Base-by-base conservation (phyloP, 92 coral and sea anemone genomes). In the Isaurus tuberculatus region DNA sequence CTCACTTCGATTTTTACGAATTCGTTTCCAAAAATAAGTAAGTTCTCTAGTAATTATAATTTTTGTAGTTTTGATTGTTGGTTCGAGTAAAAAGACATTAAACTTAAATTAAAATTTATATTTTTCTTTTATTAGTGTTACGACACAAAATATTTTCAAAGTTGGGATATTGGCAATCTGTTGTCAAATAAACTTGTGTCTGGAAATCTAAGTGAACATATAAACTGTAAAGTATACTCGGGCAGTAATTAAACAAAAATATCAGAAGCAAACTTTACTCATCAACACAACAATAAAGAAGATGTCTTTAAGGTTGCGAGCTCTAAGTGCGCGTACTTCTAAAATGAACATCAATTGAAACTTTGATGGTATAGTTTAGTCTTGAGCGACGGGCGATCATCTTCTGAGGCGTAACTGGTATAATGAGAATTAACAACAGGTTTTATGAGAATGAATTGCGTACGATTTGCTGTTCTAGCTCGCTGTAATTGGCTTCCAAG, bases 401-500 rank as follows among this genome's bases (percentile, higher is more conserved):
- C 49, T 20, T 58, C n/a, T n/a, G 5, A 77, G 68, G 25, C 26
- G 4, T 77, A 77, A 77, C 58, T 57, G 36, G 3, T 23, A 77
- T 58, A 77, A 77, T 57, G 55, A 25, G 37, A 57, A 74, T 74
- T 49, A 74, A 74, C 43, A 74, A 19, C 37, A 26, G 80, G n/a
- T 37, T 22, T 57, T 55, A 43, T 8, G 82, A 33, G 48, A 75
- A 43, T 25, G 68, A 77, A 77, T 77, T 33, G 82, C 19, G 70
- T 31, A 58, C 34, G 82, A 77, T 77, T 75, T 77, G 68, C 82
- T 77, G 69, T 49, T n/a, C 33, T 51, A 34, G 33, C 82, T 22
- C 70, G 33, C 10, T 61, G 69, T 77, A 77, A 77, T 77, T 58
- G 82, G 53, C 82, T 58, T 77, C 80, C 80, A 74, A 74, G 80